These are phyloP conservation scores for Leuciscus waleckii DNA, from an alignment of 2,797 vertebrate genomes.

Conservation along the genomic window DNA sequence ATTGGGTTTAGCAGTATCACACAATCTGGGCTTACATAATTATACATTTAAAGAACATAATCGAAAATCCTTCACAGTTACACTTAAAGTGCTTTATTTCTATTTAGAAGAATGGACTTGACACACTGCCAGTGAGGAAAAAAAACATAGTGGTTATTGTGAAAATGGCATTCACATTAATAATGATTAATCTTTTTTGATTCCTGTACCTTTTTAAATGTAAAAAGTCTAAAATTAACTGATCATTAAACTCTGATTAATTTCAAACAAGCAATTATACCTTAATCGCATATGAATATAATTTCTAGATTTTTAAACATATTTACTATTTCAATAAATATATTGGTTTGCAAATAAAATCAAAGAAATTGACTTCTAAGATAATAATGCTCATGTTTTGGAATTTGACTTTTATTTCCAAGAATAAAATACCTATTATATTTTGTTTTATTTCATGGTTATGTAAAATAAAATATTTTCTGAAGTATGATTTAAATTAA, in stretches of 20 bases:
- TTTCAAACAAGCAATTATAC: conserved; percentile 62
- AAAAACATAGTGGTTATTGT: conserved; percentile 80
- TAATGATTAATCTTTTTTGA: conserved; percentile 55
- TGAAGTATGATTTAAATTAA: conserved; percentile 57
- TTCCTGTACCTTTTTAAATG: conserved; percentile 67
- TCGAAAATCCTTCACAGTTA: conserved; percentile 66
- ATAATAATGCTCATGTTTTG: conserved; percentile 58
- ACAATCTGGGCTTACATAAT: conserved; percentile 56
- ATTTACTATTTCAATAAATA: conserved; percentile 62
- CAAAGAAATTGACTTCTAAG: conserved; percentile 65
- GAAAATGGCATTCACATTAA: conserved; percentile 77
- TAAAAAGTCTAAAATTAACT: conserved; percentile 50
- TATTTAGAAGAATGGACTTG: conserved; percentile 71
- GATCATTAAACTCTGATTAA: conserved; percentile 23
- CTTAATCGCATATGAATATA: conserved; percentile 62
- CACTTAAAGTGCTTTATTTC: conserved; percentile 85
- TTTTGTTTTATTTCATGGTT: conserved; percentile 43
- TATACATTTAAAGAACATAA: conserved; percentile 60
- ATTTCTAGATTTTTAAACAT: conserved; percentile 59
- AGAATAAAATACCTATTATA: conserved; percentile 51
- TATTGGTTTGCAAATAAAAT: conserved; percentile 72
- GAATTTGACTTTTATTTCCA: conserved; percentile 61
- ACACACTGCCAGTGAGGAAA: conserved; percentile 64
- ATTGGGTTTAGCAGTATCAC: conserved; percentile 63
- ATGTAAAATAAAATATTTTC: conserved; percentile 60